Evolutionary conservation across 2,888 invertebrate genomes (phyloP).

Genomic region (Noctua pronuba): DNA sequence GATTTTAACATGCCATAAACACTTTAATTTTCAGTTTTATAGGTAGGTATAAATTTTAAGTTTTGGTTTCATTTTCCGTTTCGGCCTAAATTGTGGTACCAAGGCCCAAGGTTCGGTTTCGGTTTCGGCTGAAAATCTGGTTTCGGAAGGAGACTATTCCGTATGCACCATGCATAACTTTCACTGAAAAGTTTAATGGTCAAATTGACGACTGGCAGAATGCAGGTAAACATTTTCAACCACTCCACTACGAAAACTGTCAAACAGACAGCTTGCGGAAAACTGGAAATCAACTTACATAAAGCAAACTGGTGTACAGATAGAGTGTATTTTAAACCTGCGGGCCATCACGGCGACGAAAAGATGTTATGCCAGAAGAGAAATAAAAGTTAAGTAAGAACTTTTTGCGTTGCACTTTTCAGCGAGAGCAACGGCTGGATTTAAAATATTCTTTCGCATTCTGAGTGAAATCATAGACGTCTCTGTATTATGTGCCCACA

Average conservation of each 20-base stretch:
- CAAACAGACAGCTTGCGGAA: not conserved
- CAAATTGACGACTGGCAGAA: not conserved
- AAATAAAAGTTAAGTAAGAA: conserved; percentile 21
- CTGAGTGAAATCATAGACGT: not conserved
- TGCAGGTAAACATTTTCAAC: not conserved
- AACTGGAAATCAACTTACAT: conserved; percentile 1
- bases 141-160: not conserved
- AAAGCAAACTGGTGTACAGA: not conserved
- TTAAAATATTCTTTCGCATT: conserved; percentile 28
- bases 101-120: not conserved
- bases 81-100: not conserved
- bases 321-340: conserved; percentile 3
- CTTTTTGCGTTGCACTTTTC: conserved; percentile 21
- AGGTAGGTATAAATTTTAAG: too few species aligned
- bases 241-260: not conserved
- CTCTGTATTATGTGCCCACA: not conserved
- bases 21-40: too few species aligned
- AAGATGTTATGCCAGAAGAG: not conserved
- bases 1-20: not conserved
- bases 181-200: not conserved
- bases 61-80: not conserved
- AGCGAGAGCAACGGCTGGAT: conserved; percentile 6
- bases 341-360: not conserved
- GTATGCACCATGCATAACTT: not conserved
- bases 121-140: not conserved